phyloP scores from a whole-genome alignment of 1,140 invertebrate genomes.

The Hydropsyche tenuis region DNA sequence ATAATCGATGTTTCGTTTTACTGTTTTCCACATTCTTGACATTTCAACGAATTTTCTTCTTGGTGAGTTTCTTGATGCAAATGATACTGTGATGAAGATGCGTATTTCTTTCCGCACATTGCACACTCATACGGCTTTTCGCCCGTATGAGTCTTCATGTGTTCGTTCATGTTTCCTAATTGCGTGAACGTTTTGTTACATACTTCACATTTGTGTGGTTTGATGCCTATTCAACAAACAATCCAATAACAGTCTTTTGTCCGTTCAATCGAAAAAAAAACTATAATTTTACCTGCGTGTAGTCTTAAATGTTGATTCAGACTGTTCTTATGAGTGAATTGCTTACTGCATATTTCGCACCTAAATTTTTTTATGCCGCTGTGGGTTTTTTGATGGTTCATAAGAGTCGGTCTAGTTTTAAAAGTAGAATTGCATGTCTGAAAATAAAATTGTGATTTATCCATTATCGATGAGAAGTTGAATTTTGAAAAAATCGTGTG shows the following conservation, averaged over 20 bases:
- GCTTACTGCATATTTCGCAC: slow-evolving; percentile 79
- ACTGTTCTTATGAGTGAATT: slow-evolving; percentile 76
- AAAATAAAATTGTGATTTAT: slow-evolving; percentile 19
- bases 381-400: slow-evolving; percentile 73
- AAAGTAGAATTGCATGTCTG: slow-evolving; percentile 69
- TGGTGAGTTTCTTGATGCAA: slow-evolving; percentile 67
- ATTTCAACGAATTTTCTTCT: slow-evolving; percentile 68
- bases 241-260: slow-evolving; percentile 67
- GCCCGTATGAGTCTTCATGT: slow-evolving; percentile 70
- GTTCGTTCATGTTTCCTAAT: slow-evolving; percentile 66
- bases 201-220: slow-evolving; percentile 61
- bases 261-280: slow-evolving; percentile 56
- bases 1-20: slow-evolving; percentile 34
- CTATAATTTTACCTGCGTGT: slow-evolving; percentile 60
- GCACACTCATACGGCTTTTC: slow-evolving; percentile 69
- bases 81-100: slow-evolving; percentile 54
- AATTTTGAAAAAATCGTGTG: not conserved
- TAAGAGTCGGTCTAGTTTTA: slow-evolving; percentile 73
- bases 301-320: slow-evolving; percentile 70
- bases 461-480: not conserved
- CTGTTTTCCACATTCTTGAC: slow-evolving; percentile 64
- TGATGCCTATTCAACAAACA: too few relatives aligned
- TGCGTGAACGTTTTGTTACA: slow-evolving; percentile 78
- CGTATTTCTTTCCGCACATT: slow-evolving; percentile 64
- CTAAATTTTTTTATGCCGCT: slow-evolving; percentile 74